These are phyloP conservation scores for Cydia splendana DNA, from an alignment of 1,140 invertebrate genomes.

Conservation along the genomic window DNA sequence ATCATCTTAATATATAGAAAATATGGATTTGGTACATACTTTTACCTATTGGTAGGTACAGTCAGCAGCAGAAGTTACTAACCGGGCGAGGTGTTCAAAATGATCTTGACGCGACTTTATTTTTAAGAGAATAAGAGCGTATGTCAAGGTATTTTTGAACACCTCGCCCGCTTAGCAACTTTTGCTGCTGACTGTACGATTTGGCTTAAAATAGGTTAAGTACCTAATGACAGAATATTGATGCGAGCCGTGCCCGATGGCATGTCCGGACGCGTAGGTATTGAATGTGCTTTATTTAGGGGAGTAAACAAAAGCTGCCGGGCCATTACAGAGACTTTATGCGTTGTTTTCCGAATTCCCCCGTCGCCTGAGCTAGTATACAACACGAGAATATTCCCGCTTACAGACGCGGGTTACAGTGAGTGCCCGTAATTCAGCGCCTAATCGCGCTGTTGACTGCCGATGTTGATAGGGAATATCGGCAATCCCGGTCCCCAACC, in stretches of 20 bases:
- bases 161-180: too few species aligned
- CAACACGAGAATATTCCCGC: slow-evolving; percentile 11
- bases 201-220: background rate
- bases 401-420: slow-evolving; percentile 20
- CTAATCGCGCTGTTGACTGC: slow-evolving; percentile 25
- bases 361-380: slow-evolving; percentile 5
- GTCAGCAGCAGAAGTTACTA: too few species aligned
- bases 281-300: slow-evolving; percentile 4
- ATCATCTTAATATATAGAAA: too few species aligned
- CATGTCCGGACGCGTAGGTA: background rate
- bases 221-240: background rate
- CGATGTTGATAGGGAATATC: slow-evolving; percentile 22
- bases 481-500: background rate
- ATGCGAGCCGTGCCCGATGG: background rate
- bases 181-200: too few species aligned
- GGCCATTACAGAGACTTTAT: slow-evolving; percentile 4
- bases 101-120: too few species aligned
- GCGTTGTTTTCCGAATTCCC: slow-evolving; percentile 20
- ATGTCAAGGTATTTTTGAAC: too few species aligned
- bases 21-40: too few species aligned
- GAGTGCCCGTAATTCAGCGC: slow-evolving; percentile 16
- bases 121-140: too few species aligned
- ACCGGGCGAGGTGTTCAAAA: too few species aligned
- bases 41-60: too few species aligned
- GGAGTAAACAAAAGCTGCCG: slow-evolving; percentile 10